These are phyloP conservation scores for Threskiornis aethiopicus DNA, from an alignment of 2,797 vertebrate species.

Conservation along the genomic window DNA sequence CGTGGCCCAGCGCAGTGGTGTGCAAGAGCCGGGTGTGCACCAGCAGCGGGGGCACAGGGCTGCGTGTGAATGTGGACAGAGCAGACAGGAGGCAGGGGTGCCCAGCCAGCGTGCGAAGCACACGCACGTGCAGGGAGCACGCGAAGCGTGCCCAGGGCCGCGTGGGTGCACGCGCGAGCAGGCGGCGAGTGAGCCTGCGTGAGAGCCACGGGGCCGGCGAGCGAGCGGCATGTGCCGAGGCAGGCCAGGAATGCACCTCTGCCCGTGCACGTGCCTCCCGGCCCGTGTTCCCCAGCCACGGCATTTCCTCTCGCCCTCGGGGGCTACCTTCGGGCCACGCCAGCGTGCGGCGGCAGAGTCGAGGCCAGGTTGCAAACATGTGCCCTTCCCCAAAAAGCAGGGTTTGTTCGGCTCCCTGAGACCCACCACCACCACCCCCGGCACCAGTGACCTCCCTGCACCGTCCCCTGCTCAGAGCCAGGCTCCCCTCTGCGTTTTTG, in stretches of 20 bases:
- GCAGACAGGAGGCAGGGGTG: neutral
- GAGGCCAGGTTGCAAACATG: neutral
- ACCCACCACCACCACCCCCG: neutral
- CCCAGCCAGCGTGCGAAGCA: neutral
- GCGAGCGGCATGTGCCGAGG: rapidly evolving
- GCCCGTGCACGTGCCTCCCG: rapidly evolving
- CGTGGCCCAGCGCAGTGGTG: neutral
- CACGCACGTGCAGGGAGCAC: neutral
- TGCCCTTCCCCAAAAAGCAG: neutral
- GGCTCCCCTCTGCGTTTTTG: neutral
- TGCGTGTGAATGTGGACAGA: no score
- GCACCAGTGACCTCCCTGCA: no score
- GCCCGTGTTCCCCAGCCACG: rapidly evolving
- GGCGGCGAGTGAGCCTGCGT: neutral
- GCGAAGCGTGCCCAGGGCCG: neutral
- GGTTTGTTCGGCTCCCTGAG: rapidly evolving
- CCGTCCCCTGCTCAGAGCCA: neutral
- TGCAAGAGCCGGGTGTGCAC: neutral
- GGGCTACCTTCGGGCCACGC: neutral
- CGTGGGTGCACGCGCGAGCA: rapidly evolving
- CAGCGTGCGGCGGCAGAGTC: rapidly evolving
- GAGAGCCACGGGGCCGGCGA: neutral
- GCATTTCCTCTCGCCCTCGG: neutral
- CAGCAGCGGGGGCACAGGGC: neutral
- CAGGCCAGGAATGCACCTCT: neutral